Base-by-base conservation (phyloP, 2,888 invertebrate genomes). In the Chalcis sispes region DNA sequence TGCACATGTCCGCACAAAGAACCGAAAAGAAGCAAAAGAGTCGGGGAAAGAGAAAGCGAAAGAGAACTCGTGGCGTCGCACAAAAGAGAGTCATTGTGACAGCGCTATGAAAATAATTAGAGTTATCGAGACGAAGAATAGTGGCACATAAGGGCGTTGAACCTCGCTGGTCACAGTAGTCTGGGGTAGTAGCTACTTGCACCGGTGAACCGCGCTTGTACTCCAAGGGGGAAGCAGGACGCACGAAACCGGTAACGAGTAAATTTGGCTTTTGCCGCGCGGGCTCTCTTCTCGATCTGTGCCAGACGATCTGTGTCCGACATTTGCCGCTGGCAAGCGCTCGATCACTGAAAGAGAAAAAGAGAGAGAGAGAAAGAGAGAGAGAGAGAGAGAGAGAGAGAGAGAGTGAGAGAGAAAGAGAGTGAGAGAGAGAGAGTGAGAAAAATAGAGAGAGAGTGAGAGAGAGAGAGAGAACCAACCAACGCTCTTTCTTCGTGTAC, bases 231-330 rank as follows among this genome's bases (percentile, higher is more conserved):
- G 36, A 36, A n/a, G 32, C 64, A 20, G 18, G 54, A 8, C 50
- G 50, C 23, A 18, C 56, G 56, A n/a, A n/a, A n/a, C 7, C 5
- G 48, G 66, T 61, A 79, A 78, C 59, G 75, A 78, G 78, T 80
- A 82, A 80, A 80, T 82, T 81, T 82, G 80, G 80, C 78, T 77
- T 56, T 76, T 77, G 75, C 75, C 70, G 72, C 56, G 74, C 77
- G 18, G 7, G 50, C 4, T 20, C 36, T 4, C 4, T 36, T 10
- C 36, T 67, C 77, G 74, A 81, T 79, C 78, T 69, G 77, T 82
- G 73, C 77, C 81, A 80, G 77, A 74, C 67, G 66, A n/a, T n/a
- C 32, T 54, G 69, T 56, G 70, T 36, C 64, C 78, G 76, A 81
- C 79, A 75, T 77, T 78, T 73, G 75, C 58, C 18, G n/a, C 61